These are phyloP conservation scores for Stegastes partitus DNA, from an alignment of 2,113 vertebrate species.

Conservation along the genomic window DNA sequence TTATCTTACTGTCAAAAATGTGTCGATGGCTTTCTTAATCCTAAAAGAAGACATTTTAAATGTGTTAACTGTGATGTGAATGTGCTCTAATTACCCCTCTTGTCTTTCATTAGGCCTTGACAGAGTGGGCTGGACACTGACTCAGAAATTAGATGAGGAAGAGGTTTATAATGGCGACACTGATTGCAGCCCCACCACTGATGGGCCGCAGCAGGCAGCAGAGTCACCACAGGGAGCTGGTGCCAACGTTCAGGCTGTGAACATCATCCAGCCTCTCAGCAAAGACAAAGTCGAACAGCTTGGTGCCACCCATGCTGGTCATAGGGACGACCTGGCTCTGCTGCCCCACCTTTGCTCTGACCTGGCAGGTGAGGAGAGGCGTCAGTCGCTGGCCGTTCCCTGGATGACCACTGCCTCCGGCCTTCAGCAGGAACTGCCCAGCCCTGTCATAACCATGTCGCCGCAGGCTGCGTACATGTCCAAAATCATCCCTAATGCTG, in stretches of 20 bases:
- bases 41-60: neutral
- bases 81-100: neutral
- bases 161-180: slow-evolving; percentile 79
- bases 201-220: slow-evolving; percentile 69
- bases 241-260: slow-evolving; percentile 65
- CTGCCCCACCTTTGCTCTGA: slow-evolving; percentile 79
- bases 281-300: slow-evolving; percentile 77
- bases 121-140: slow-evolving; percentile 68
- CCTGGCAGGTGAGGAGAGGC: slow-evolving; percentile 79
- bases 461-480: slow-evolving; percentile 96
- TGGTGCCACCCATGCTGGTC: slow-evolving; percentile 79
- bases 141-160: slow-evolving; percentile 56
- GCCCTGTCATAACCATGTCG: slow-evolving; percentile 93
- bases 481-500: slow-evolving; percentile 96
- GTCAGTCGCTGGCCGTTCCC: slow-evolving; percentile 88
- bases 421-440: slow-evolving; percentile 78
- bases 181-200: slow-evolving; percentile 84
- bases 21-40: neutral
- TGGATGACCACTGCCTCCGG: slow-evolving; percentile 87
- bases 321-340: slow-evolving; percentile 86
- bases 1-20: neutral
- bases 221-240: slow-evolving; percentile 51
- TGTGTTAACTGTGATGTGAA: neutral
- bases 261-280: slow-evolving; percentile 66
- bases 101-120: slow-evolving; percentile 78